Evolutionary conservation across 1,140 invertebrate genomes (phyloP).

Genomic region (Cecropterus lyciades): DNA sequence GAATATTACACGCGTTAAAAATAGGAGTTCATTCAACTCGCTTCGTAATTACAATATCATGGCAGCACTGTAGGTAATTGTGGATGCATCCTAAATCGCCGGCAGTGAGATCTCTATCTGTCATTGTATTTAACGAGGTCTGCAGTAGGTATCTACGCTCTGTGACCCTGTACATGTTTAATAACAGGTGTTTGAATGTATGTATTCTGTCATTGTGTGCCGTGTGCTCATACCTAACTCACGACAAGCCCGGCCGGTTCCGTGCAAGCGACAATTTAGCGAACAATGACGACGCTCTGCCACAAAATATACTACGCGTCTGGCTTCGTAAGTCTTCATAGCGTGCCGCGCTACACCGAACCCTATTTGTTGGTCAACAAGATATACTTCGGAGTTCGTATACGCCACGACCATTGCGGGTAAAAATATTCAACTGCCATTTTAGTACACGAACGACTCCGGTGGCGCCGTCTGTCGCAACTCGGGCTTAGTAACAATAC

Average conservation of each 20-base stretch:
- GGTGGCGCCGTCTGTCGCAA: slow-evolving; percentile 78
- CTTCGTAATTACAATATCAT: slow-evolving; percentile 61
- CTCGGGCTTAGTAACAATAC: slow-evolving; percentile 70
- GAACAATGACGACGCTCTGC: slow-evolving; percentile 80
- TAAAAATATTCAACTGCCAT: slow-evolving; percentile 82
- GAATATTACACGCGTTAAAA: slow-evolving; percentile 37
- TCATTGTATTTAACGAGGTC: slow-evolving; percentile 77
- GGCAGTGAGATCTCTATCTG: slow-evolving; percentile 71
- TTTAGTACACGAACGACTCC: slow-evolving; percentile 77
- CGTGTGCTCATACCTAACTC: slow-evolving; percentile 73
- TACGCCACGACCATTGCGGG: slow-evolving; percentile 50
- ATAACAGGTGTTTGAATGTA: slow-evolving; percentile 83
- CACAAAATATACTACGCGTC: slow-evolving; percentile 71
- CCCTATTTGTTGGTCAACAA: slow-evolving; percentile 40
- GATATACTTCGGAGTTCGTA: slow-evolving; percentile 43
- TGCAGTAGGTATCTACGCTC: slow-evolving; percentile 59
- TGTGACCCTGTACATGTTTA: slow-evolving; percentile 78
- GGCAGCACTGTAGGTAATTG: slow-evolving; percentile 57
- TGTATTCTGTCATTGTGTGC: slow-evolving; percentile 75
- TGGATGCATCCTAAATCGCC: slow-evolving; percentile 70
- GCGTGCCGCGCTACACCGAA: slow-evolving; percentile 34
- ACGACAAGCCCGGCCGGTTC: slow-evolving; percentile 78
- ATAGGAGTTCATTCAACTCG: slow-evolving; percentile 57
- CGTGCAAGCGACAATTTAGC: slow-evolving; percentile 82
- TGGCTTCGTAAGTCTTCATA: slow-evolving; percentile 68